These are phyloP conservation scores for Rotaria macrura DNA, from an alignment of 2,888 invertebrate genomes.

Conservation along the genomic window DNA sequence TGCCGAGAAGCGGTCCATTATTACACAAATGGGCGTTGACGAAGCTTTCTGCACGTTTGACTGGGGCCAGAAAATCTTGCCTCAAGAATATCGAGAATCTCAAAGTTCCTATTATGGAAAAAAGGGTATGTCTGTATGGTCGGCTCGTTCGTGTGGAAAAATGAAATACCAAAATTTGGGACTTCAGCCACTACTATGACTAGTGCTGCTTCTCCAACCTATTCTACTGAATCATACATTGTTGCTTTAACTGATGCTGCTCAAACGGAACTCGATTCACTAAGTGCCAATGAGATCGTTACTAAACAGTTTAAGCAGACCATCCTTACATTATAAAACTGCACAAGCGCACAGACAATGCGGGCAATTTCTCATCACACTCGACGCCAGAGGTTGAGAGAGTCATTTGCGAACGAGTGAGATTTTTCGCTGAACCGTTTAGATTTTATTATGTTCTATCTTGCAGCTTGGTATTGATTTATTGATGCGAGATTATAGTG, in stretches of 20 bases:
- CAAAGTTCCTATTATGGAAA: not conserved
- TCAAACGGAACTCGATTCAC: not conserved
- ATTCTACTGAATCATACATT: not conserved
- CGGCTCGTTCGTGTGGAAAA: not conserved
- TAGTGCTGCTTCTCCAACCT: not conserved
- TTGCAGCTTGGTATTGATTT: not conserved
- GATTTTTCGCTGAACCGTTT: not conserved
- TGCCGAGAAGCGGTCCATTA: not conserved
- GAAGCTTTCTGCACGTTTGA: not conserved
- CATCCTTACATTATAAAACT: not conserved
- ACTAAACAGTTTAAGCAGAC: not conserved
- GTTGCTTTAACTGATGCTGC: not conserved
- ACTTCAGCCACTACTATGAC: not conserved
- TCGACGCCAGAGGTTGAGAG: not conserved
- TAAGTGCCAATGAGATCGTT: not conserved
- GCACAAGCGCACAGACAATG: not conserved
- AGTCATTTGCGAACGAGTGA: not conserved
- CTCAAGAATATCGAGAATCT: not conserved
- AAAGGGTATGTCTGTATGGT: not conserved
- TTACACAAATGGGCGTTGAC: not conserved
- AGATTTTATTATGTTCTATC: not conserved
- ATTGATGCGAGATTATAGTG: not conserved
- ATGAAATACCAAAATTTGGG: not conserved
- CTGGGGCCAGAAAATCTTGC: not conserved
- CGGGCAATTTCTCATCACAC: not conserved